These are phyloP conservation scores for Rhodinocichla rosea DNA, from an alignment of 2,113 vertebrate species.

Conservation along the genomic window DNA sequence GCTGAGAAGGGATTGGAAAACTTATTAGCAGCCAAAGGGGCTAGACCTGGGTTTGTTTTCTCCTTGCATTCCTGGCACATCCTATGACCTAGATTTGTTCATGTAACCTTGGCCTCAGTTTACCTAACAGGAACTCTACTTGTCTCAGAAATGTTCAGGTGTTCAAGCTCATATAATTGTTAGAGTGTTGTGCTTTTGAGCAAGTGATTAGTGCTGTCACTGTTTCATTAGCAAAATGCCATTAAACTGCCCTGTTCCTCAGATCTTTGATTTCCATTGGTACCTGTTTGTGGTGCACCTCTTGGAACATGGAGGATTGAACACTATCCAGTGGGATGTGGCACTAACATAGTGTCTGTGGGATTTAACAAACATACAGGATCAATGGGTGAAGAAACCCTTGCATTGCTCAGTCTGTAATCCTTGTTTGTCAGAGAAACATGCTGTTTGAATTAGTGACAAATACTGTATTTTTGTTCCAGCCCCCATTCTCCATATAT, in stretches of 20 bases:
- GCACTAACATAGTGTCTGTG: not conserved
- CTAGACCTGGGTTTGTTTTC: not conserved
- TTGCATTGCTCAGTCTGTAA: not conserved
- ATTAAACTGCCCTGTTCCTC: not conserved
- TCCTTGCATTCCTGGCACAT: not conserved
- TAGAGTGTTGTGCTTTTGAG: not conserved
- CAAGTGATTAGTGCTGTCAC: not conserved
- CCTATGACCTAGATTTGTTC: not conserved
- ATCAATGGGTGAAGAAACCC: not conserved
- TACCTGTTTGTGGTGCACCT: fast-evolving
- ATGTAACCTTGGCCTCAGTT: not conserved
- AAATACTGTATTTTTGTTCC: not conserved
- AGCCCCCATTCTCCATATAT: fast-evolving
- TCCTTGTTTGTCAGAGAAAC: not conserved
- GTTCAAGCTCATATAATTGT: not conserved
- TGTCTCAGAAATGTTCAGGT: not conserved
- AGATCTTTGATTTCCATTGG: not conserved
- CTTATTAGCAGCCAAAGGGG: not conserved
- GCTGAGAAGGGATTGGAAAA: not conserved
- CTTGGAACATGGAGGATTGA: not conserved
- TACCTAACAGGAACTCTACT: not conserved
- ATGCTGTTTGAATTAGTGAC: not conserved
- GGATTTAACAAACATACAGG: not conserved
- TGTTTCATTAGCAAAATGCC: not conserved
- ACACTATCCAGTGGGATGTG: not conserved